A percentile compares a stretch with the other conserved stretches of the same genome.
phyloP scores from a whole-genome alignment of 2,888 invertebrate species.

The Timandra comae region DNA sequence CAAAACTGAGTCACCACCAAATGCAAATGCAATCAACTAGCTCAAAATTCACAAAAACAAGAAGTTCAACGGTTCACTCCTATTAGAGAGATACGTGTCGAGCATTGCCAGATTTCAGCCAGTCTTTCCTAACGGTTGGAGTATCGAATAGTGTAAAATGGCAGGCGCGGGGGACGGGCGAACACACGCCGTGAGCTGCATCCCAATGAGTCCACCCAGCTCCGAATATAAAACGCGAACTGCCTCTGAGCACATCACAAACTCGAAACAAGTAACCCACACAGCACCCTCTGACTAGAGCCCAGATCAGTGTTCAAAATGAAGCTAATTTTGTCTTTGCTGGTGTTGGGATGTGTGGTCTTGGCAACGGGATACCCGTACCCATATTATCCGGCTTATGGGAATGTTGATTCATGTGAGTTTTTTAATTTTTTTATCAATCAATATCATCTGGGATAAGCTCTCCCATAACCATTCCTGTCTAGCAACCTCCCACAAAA shows the following conservation, averaged over 20 bases:
- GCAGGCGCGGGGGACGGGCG: slow-evolving; percentile 46
- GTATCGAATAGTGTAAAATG: slow-evolving; percentile 52
- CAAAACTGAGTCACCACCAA: slow-evolving; percentile 14
- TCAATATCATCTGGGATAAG: too few species aligned
- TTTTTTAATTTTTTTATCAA: slow-evolving; percentile 20
- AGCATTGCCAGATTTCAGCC: slow-evolving; percentile 45
- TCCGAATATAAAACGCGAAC: slow-evolving; percentile 60
- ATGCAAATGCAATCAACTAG: slow-evolving; percentile 29
- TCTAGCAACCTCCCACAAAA: too few species aligned
- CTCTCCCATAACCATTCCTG: too few species aligned
- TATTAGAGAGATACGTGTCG: slow-evolving; percentile 43
- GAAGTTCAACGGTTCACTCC: slow-evolving; percentile 44
- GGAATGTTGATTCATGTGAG: slow-evolving; percentile 63
- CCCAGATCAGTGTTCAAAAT: slow-evolving; percentile 33
- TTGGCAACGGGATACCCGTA: slow-evolving; percentile 52
- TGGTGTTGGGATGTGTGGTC: slow-evolving; percentile 45
- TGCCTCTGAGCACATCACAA: slow-evolving; percentile 39
- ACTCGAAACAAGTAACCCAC: slow-evolving; percentile 37
- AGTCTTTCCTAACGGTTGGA: slow-evolving; percentile 60
- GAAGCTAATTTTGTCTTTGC: slow-evolving; percentile 39
- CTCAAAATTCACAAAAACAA: slow-evolving; percentile 42
- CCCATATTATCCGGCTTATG: slow-evolving; percentile 62
- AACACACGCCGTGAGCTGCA: slow-evolving; percentile 45
- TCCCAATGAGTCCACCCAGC: slow-evolving; percentile 58
- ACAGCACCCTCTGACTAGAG: slow-evolving; percentile 43